phyloP scores from a whole-genome alignment of 2,797 vertebrate genomes.

The Danio albolineatus region DNA sequence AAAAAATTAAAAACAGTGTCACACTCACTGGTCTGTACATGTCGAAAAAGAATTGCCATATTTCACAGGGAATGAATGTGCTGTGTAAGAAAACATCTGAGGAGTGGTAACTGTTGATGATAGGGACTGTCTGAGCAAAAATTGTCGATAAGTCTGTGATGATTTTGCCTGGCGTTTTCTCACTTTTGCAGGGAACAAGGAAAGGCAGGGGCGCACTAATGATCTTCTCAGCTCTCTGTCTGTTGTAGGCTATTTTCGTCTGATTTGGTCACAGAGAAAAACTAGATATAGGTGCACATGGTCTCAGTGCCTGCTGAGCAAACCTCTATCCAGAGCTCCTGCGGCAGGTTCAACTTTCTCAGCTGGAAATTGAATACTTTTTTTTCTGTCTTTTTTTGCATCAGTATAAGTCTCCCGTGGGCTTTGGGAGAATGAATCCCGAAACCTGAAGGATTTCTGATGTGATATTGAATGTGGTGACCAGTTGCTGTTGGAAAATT shows the following conservation, averaged over 20 bases:
- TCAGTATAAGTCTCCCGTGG: background rate
- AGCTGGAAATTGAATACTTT: too few relatives aligned
- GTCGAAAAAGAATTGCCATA: background rate
- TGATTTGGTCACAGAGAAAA: background rate
- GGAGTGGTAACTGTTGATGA: background rate
- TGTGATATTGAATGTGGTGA: background rate
- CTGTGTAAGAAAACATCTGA: background rate
- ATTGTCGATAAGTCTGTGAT: background rate
- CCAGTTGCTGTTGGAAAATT: background rate
- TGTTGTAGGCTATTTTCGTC: slow-evolving; percentile 1
- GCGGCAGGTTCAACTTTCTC: background rate
- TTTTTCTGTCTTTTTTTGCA: too few relatives aligned
- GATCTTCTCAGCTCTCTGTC: background rate
- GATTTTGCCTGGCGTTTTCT: slow-evolving; percentile 1
- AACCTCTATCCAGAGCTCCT: background rate
- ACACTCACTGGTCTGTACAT: background rate
- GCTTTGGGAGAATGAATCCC: background rate
- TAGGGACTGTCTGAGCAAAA: background rate
- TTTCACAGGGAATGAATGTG: background rate
- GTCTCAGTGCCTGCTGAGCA: background rate
- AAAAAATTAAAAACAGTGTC: background rate
- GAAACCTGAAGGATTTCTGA: background rate
- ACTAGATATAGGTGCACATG: background rate
- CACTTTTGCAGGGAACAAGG: background rate
- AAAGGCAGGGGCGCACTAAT: slow-evolving; percentile 7